phyloP scores from a whole-genome alignment of 2,797 vertebrate species.

The Valencia hispanica region DNA sequence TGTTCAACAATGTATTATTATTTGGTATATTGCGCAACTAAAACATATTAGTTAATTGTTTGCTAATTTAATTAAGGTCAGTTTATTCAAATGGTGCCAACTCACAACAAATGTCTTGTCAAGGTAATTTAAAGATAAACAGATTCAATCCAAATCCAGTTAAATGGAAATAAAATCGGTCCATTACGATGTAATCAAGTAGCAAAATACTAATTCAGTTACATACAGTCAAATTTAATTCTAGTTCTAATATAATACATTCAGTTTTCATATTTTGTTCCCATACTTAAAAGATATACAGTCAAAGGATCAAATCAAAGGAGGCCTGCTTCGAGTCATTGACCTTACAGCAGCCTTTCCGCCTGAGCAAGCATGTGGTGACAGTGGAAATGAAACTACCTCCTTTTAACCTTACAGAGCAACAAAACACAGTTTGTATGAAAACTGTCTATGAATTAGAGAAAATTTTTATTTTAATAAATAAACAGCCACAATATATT shows the following conservation, averaged over 20 bases:
- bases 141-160: not conserved
- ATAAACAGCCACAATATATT: not conserved
- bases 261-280: not conserved
- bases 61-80: not conserved
- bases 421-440: not conserved
- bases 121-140: not conserved
- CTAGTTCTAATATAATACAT: not conserved
- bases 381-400: not conserved
- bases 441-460: not conserved
- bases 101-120: not conserved
- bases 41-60: not conserved
- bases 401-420: not conserved
- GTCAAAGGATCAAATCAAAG: too few species aligned
- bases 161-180: not conserved
- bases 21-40: not conserved
- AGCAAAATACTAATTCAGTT: not conserved
- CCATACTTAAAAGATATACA: not conserved
- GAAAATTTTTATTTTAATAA: not conserved
- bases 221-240: not conserved
- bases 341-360: not conserved
- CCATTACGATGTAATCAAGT: not conserved
- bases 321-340: not conserved
- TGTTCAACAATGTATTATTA: not conserved
- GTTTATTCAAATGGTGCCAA: not conserved
- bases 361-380: not conserved